Evolutionary conservation across 1,140 invertebrate genomes (phyloP), one percentile per base, ranked within the genome.

Genomic region (Drosophila littoralis): DNA sequence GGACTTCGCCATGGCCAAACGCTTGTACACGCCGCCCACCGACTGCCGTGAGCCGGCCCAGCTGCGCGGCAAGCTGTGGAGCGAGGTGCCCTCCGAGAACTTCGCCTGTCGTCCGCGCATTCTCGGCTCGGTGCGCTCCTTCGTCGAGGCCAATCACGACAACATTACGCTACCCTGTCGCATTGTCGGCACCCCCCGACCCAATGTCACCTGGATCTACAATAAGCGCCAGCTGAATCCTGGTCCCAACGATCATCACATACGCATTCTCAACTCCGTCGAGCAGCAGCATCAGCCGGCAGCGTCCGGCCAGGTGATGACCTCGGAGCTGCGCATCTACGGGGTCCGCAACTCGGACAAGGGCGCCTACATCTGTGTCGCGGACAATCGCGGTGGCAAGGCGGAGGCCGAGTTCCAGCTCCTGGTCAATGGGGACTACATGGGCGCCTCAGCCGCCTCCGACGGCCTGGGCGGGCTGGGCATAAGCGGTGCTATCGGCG

Each of bases 361-460:
- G 79, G 98, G 98, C 0, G 95, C 97, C 54, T 99, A 98, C 91
- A 94, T 95, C n/a, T 99, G 98, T 80, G 94, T 96, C 6, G 97
- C 97, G 0, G 96, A 95, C 61, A 99, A 98, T 92, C 94, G 95
- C 0, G 97, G 96, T 1, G 98, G 98, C 0, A 94, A 95, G 7
- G 96, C 96, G 40, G 96, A 94, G 93, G 63, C 97, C 94, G 91
- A 92, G 55, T 91, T 91, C 46, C 78, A 89, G n/a, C 38, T 98
- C 0, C 95, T 94, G 0, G 91, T 98, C 15, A 90, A 93, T 7
- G 93, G 97, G 1, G 92, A 93, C 10, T 68, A 92, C 22, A 36
- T 71, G n/a, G 91, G 92, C 3, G 93, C 93, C 0, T 92, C 94
- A 9, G 77, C 93, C 3, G 79, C 91, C 0, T 91, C 93, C 28